Evolutionary conservation across 2,888 invertebrate genomes (phyloP).

Genomic region (Bruchidius siliquastri): DNA sequence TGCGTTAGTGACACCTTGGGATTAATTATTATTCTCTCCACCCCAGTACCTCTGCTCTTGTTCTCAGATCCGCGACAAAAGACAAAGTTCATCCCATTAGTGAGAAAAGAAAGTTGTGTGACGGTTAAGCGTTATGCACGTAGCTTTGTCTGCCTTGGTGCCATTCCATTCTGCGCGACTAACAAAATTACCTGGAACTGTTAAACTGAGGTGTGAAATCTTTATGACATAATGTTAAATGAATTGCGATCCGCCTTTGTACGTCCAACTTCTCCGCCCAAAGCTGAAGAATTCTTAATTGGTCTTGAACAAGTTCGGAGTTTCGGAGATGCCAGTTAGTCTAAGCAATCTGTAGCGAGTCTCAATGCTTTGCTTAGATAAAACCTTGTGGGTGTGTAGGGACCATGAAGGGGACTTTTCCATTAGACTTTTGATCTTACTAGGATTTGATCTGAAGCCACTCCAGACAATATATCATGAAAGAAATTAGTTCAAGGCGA

Average conservation of each 20-base stretch:
- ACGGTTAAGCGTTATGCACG: neutral
- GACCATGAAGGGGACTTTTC: too few species aligned
- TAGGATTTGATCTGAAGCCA: too few species aligned
- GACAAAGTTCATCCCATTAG: neutral
- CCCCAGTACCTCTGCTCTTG: neutral
- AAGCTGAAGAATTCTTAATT: neutral
- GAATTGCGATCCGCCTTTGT: conserved; percentile 8
- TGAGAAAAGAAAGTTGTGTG: neutral
- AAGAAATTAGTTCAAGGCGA: too few species aligned
- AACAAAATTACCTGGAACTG: conserved; percentile 10
- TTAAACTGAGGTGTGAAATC: conserved; percentile 15
- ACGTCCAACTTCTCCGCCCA: neutral
- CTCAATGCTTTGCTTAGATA: too few species aligned
- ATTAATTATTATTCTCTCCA: conserved; percentile 2
- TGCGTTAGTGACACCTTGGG: conserved; percentile 1
- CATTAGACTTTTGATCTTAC: too few species aligned
- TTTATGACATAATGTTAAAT: conserved; percentile 17
- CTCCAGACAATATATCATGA: too few species aligned
- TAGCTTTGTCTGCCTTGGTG: neutral
- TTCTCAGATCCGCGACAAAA: neutral
- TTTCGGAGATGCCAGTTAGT: too few species aligned
- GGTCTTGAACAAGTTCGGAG: neutral
- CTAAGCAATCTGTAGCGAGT: too few species aligned
- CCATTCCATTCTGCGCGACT: neutral
- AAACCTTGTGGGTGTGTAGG: too few species aligned